Base-by-base conservation (phyloP, 2,888 invertebrate genomes). In the Eilema griseolum region DNA sequence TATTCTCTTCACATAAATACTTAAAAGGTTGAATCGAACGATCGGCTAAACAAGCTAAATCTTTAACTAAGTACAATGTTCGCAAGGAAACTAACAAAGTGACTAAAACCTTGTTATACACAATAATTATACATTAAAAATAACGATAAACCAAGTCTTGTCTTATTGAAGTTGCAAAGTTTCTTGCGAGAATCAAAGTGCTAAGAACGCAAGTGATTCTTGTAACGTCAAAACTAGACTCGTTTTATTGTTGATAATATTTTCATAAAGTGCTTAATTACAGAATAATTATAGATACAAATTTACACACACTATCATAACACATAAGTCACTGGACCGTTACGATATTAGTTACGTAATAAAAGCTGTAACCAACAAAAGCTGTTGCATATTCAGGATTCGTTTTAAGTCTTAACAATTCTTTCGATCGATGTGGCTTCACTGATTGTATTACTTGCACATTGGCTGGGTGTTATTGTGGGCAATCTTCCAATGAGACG, bases 1-100 rank as follows among this genome's bases (percentile, higher is more conserved):
- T 92, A 93, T 93, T 89, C 83, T 93, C 86, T 91, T 87, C 90
- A 93, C 93, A 94, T 94, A 93, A 93, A 94, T 94, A 93, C 89
- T 92, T 90, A 91, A 89, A 88, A 71, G 77, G 84, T 86, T 86
- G 90, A 90, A 92, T 87, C 83, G 80, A 85, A 86, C 81, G 80
- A 88, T 84, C 85, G 83, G 85, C 89, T 91, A 90, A 86, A 87
- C 85, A 88, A 89, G 87, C 87, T 87, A 87, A 85, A 81, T 75
- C 83, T 79, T 83, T 85, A 88, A 83, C 89, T 92, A 93, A 93
- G 92, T 93, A 91, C 90, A 90, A 86, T 83, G 83, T 86, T 89
- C 83, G 86, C 84, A 88, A 88, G 85, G 88, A 88, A 87, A 87
- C 85, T 86, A 87, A 91, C 88, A 88, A 81, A 91, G 88, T 93